Percentiles rank a stretch among this genome's conserved stretches.
phyloP scores from a whole-genome alignment of 2,888 invertebrate genomes.

The Plebejus anna region DNA sequence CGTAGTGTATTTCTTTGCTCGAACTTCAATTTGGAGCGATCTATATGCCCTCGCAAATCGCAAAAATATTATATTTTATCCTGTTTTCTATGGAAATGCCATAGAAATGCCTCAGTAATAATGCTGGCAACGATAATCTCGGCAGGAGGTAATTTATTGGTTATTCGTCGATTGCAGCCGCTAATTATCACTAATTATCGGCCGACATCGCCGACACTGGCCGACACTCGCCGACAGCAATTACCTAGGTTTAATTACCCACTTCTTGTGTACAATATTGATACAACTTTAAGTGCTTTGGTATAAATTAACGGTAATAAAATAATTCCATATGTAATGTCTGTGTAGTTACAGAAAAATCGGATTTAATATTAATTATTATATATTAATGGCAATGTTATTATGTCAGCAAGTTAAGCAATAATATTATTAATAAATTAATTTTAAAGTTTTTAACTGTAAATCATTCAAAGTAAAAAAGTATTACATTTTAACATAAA shows the following conservation, averaged over 20 bases:
- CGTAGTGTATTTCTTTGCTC: no score
- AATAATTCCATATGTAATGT: not conserved
- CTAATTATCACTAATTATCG: slow-evolving; percentile 24
- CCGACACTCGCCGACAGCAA: not conserved
- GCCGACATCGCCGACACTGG: not conserved
- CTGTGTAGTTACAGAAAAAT: no score
- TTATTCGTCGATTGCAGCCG: slow-evolving; percentile 17
- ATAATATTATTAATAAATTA: no score
- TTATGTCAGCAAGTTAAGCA: no score
- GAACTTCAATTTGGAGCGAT: no score
- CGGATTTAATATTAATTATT: no score
- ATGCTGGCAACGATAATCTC: not conserved
- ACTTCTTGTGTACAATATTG: not conserved
- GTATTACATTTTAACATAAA: not conserved
- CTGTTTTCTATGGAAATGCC: not conserved
- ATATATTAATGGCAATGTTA: no score
- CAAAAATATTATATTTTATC: no score
- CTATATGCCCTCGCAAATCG: no score
- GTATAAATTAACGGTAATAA: not conserved
- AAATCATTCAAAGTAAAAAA: no score
- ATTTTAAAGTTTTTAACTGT: no score
- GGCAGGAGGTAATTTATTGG: slow-evolving; percentile 21
- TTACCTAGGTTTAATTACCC: not conserved
- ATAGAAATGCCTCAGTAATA: not conserved
- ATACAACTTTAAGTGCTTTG: not conserved